Percentiles rank a stretch among this genome's conserved stretches.
These are phyloP conservation scores for Hyperopisus bebe DNA, from an alignment of 2,113 vertebrate genomes.

Conservation along the genomic window DNA sequence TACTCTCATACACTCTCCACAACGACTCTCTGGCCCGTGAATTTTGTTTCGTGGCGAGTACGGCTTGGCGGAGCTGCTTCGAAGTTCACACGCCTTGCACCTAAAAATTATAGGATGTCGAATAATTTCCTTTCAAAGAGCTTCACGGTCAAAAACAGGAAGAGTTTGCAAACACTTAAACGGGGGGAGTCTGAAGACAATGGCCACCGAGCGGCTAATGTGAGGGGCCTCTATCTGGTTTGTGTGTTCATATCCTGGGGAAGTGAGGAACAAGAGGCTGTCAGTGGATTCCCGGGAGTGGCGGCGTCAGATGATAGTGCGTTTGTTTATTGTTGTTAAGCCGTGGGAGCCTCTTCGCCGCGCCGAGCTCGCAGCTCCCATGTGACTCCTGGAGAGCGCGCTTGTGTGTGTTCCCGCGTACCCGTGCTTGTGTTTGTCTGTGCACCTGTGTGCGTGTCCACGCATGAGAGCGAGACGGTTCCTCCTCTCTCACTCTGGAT, in stretches of 20 bases:
- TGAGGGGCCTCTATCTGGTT: slow-evolving; percentile 23
- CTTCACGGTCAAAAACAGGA: slow-evolving; percentile 43
- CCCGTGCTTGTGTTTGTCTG: neutral
- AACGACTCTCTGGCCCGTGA: neutral
- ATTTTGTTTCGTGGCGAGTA: neutral
- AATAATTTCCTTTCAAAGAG: slow-evolving; percentile 37
- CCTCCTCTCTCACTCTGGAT: neutral
- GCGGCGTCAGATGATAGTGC: slow-evolving; percentile 11
- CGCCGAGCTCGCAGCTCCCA: neutral
- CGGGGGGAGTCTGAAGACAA: slow-evolving; percentile 31
- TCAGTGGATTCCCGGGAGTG: slow-evolving; percentile 15
- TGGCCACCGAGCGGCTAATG: slow-evolving; percentile 33
- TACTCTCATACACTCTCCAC: neutral
- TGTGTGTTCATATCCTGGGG: slow-evolving; percentile 37
- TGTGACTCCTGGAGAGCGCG: neutral
- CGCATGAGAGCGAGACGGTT: neutral
- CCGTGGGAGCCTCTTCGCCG: slow-evolving; percentile 18
- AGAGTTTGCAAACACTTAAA: slow-evolving; percentile 37
- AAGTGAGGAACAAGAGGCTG: slow-evolving; percentile 31
- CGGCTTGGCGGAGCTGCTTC: neutral
- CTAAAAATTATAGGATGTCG: slow-evolving; percentile 29
- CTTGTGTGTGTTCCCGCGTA: neutral
- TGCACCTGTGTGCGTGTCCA: neutral
- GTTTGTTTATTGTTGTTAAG: slow-evolving; percentile 22
- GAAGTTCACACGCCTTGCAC: slow-evolving; percentile 21